Base-by-base conservation (phyloP, 2,113 vertebrate genomes). In the Cairina moschata region DNA sequence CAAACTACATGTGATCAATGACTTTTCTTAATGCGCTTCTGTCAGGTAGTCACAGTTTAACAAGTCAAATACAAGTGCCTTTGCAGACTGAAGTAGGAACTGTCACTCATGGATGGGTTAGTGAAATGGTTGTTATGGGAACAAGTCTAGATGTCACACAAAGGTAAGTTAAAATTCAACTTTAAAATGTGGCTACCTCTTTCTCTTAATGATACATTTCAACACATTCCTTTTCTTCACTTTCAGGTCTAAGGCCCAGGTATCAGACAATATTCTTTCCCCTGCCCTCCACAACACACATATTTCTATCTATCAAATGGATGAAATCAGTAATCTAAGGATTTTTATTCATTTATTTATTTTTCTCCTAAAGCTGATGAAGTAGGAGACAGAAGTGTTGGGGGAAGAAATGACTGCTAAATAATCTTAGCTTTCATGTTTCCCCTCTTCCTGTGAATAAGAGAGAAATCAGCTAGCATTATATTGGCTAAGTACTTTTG, bases 1-100 rank as follows among this genome's bases (percentile, higher is more conserved):
- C 4, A 54, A 91, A 63, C 1, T 16, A 44, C 0, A 0, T 28
- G 13, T 84, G 38, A 56, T 3, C 5, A 71, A 3, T 29, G 8
- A 28, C 25, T 3, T 26, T 75, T 31, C 32, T 78, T 85, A 75
- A n/a, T 48, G 12, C 10, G 17, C 40, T 82, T 89, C 28, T 84
- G 54, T 22, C 26, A 68, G 16, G 22, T 4, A 48, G 44, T 68
- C 23, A 32, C 29, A 48, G 10, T 26, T 83, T 22, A 80, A 32
- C 3, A 34, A 74, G 36, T 13, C 13, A 58, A 89, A 80, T 25
- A 34, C 18, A 65, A 65, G 7, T 73, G 5, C 8, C 8, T 7
- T 75, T 88, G 17, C 13, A 54, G 54, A 2, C 5, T 69, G 22
- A 92, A 88, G 76, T 36, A 5, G 29, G 7, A 83, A 28, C 23